Evolutionary conservation across 2,888 invertebrate species (phyloP), one percentile per base, ranked within the genome.

Genomic region (Drosophila mercatorum): DNA sequence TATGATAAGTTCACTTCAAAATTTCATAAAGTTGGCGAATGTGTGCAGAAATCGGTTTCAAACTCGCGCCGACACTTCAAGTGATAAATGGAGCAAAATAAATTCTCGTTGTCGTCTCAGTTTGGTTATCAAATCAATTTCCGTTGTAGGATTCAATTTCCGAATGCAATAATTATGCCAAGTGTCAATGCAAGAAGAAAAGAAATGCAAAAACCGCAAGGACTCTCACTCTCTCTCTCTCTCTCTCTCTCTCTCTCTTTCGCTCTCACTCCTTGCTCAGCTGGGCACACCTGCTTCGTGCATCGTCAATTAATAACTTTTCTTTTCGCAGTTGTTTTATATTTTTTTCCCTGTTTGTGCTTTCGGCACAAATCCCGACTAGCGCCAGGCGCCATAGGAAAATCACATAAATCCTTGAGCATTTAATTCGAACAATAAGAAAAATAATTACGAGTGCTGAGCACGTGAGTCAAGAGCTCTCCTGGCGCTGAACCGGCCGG

Each of bases 131-230:
- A 91, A 92, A 91, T 91, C 92, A 92, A 92, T 92, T 92, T 92
- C 92, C 92, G 81, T 78, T 84, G 77, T 76, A 87, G 87, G 88
- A 91, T 90, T 91, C 90, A 91, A 92, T 92, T 92, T 92, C 92
- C 92, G 91, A 90, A 90, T 87, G 91, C 85, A 91, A 92, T 92
- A 92, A 92, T 92, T 92, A 91, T 91, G 88, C 88, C 88, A 78
- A 85, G 83, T 89, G 86, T 89, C 90, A 85, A 71, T 76, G 81
- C 70, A 71, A 61, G 68, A 61, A 63, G 67, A 68, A 63, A 69
- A 47, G 51, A 63, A 66, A 69, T 64, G 62, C 53, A 68, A 60
- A 70, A 66, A 56, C 59, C 60, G 28, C 69, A 75, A 64, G 60
- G 46, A 10, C 10, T 61, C 17, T 57, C 2, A 17, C 44, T 44